phyloP scores from a whole-genome alignment of 2,113 vertebrate genomes.

The Noctilio leporinus region DNA sequence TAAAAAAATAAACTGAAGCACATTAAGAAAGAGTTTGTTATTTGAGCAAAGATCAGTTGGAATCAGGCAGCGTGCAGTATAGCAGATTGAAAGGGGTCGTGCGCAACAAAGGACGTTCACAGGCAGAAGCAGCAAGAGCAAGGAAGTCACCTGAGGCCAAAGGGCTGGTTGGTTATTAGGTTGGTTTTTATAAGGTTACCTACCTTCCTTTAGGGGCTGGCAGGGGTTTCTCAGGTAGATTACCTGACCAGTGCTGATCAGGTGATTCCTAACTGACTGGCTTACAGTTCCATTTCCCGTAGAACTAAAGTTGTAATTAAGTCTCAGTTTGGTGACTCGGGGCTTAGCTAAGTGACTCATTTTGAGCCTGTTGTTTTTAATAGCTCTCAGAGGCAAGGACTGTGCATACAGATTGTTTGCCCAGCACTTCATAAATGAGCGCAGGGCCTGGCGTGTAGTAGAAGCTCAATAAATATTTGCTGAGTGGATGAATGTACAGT shows the following conservation, averaged over 20 bases:
- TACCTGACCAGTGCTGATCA: neutral
- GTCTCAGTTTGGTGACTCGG: neutral
- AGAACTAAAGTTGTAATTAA: neutral
- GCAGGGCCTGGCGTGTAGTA: neutral
- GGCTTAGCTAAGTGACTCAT: neutral
- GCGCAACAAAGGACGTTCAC: neutral
- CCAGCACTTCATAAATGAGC: neutral
- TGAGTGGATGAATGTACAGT: neutral
- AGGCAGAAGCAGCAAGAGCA: neutral
- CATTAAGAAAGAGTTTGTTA: neutral
- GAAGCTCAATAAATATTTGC: neutral
- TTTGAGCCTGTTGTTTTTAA: neutral
- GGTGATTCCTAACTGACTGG: neutral
- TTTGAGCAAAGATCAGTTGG: neutral
- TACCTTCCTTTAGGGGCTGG: neutral
- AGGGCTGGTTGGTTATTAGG: neutral
- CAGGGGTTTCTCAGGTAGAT: neutral
- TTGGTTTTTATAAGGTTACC: neutral
- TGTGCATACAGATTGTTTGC: neutral
- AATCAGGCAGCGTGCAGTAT: no score
- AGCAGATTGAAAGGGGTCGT: neutral
- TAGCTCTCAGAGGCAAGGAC: neutral
- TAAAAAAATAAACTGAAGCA: neutral
- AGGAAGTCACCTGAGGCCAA: neutral
- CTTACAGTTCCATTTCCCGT: neutral